Evolutionary conservation across 2,888 invertebrate genomes (phyloP).

Genomic region (Rambutsinella grinnellia): DNA sequence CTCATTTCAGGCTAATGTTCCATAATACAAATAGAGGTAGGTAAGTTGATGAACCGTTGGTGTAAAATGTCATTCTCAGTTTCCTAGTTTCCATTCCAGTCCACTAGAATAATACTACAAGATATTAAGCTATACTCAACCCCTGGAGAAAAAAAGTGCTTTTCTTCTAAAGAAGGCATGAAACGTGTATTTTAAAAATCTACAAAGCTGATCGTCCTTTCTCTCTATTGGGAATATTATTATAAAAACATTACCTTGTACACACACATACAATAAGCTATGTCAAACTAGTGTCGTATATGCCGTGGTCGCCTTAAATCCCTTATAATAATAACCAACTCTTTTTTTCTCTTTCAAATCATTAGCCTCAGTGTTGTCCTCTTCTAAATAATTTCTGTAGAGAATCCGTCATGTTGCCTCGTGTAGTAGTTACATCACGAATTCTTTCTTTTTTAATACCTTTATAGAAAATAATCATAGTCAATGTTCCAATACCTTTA

Average conservation of each 20-base stretch:
- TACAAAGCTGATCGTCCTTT: too few relatives aligned
- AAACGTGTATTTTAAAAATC: too few relatives aligned
- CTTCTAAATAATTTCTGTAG: not conserved
- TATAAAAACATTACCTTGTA: too few relatives aligned
- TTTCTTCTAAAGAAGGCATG: not conserved
- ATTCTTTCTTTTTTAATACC: not conserved
- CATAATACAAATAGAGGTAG: slow-evolving; percentile 38
- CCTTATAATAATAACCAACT: too few relatives aligned
- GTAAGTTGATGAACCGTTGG: slow-evolving; percentile 7
- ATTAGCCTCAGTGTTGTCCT: not conserved
- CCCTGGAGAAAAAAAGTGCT: too few relatives aligned
- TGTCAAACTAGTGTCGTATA: not conserved
- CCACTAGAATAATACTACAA: slow-evolving; percentile 1
- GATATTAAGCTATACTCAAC: not conserved
- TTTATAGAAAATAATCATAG: not conserved
- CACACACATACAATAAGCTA: not conserved
- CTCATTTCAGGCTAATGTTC: slow-evolving; percentile 39
- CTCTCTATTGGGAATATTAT: too few relatives aligned
- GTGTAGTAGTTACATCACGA: not conserved
- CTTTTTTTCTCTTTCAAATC: not conserved
- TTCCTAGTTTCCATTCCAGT: slow-evolving; percentile 21
- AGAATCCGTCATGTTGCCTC: not conserved
- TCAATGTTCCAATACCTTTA: not conserved
- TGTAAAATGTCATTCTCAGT: slow-evolving; percentile 28
- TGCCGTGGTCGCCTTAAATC: not conserved